Evolutionary conservation across 2,797 vertebrate species (phyloP).

Genomic region (Antrozous pallidus): DNA sequence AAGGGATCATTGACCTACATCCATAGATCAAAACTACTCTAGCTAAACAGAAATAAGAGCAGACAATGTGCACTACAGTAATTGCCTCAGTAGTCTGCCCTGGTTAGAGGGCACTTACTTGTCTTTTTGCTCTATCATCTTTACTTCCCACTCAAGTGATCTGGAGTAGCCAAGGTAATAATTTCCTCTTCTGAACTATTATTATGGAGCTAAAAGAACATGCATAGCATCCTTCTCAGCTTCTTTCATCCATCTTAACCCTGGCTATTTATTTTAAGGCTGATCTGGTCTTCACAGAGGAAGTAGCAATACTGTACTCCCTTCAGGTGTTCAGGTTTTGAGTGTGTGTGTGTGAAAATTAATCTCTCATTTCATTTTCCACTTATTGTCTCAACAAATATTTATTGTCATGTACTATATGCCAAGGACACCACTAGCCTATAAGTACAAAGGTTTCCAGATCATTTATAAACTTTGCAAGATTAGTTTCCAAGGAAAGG

Average conservation of each 20-base stretch:
- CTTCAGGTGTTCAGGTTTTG: slow-evolving; percentile 41
- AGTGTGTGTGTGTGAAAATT: slow-evolving; percentile 35
- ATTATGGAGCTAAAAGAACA: slow-evolving; percentile 62
- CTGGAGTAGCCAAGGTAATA: slow-evolving; percentile 51
- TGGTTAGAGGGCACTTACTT: slow-evolving; percentile 30
- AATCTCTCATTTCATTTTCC: slow-evolving; percentile 40
- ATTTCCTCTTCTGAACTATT: slow-evolving; percentile 60
- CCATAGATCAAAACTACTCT: slow-evolving; percentile 29
- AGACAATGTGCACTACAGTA: neutral
- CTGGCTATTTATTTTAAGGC: slow-evolving; percentile 47
- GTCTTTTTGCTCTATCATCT: slow-evolving; percentile 59
- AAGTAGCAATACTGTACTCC: slow-evolving; percentile 34
- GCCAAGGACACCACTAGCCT: neutral
- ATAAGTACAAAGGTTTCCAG: slow-evolving; percentile 13
- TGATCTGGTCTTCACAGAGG: slow-evolving; percentile 31
- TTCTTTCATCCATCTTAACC: slow-evolving; percentile 64
- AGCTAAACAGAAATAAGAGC: slow-evolving; percentile 26
- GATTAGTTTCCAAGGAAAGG: slow-evolving; percentile 21
- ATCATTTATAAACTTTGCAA: slow-evolving; percentile 39
- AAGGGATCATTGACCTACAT: slow-evolving; percentile 47
- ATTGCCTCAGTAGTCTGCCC: neutral
- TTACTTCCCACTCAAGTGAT: slow-evolving; percentile 61
- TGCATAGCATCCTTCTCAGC: slow-evolving; percentile 28
- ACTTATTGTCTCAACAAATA: slow-evolving; percentile 52
- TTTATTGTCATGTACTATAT: neutral